These are phyloP conservation scores for Etheostoma cragini DNA, from an alignment of 2,113 vertebrate species.

Conservation along the genomic window DNA sequence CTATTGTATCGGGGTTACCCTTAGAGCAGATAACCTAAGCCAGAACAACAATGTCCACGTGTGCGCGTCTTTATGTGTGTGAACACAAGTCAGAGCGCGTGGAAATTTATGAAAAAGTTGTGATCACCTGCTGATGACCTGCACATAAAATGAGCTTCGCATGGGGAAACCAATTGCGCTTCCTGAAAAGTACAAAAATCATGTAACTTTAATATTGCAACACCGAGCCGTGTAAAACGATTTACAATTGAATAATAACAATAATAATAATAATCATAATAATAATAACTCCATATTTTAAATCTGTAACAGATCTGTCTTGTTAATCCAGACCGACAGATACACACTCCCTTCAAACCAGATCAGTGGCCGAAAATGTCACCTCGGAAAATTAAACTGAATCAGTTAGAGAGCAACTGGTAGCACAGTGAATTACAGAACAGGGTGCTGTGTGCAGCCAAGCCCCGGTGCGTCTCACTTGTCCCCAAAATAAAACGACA, in stretches of 20 bases:
- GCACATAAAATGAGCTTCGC: constrained; percentile 51
- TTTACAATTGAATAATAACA: neutral
- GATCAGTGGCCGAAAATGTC: constrained; percentile 25
- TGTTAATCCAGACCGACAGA: neutral
- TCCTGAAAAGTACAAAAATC: constrained; percentile 25
- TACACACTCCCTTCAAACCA: neutral
- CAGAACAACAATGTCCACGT: constrained; percentile 6
- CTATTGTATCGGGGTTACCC: neutral
- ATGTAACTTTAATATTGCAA: constrained; percentile 7
- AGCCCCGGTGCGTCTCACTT: constrained; percentile 22
- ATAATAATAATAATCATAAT: too few relatives aligned
- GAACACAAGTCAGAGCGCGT: neutral
- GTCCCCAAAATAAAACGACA: constrained; percentile 44
- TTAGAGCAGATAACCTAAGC: constrained; percentile 6
- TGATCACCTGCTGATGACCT: constrained; percentile 62
- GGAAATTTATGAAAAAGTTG: neutral
- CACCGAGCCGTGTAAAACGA: neutral
- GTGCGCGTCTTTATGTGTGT: neutral
- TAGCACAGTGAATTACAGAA: constrained; percentile 41
- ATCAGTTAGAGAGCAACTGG: constrained; percentile 65
- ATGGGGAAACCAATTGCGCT: constrained; percentile 80
- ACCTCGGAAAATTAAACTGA: constrained; percentile 36
- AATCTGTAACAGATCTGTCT: neutral
- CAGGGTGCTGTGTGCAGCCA: constrained; percentile 36
- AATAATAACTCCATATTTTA: neutral